Evolutionary conservation across 64 coral and sea anemone species (phyloP).

Genomic region (Montipora sp.): DNA sequence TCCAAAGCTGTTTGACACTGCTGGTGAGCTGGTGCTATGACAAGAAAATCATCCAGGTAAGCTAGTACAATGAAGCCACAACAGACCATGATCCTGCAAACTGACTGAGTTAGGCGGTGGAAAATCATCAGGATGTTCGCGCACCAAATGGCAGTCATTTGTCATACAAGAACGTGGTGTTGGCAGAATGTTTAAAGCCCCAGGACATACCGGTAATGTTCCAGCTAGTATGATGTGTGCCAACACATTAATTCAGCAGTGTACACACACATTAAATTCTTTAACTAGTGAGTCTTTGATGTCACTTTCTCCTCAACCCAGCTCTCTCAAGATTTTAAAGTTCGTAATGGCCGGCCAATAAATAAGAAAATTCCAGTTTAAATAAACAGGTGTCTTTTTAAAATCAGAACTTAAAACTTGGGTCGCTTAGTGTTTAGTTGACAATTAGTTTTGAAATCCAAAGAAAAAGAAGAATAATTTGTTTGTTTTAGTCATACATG

Average conservation of each 20-base stretch:
- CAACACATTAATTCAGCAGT: slow-evolving; percentile 36
- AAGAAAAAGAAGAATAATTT: no score
- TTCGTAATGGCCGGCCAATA: background rate
- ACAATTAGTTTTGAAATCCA: background rate
- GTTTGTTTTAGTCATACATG: no score
- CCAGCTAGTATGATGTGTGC: slow-evolving; percentile 40
- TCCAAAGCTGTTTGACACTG: background rate
- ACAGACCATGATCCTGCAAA: slow-evolving; percentile 14
- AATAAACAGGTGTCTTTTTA: background rate
- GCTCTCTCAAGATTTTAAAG: no score
- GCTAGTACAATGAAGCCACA: background rate
- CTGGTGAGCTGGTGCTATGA: background rate
- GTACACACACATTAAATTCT: no score
- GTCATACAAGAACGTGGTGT: slow-evolving; percentile 36
- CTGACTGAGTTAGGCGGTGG: background rate
- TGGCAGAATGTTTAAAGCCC: background rate
- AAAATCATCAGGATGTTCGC: slow-evolving; percentile 28
- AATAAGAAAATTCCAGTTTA: slow-evolving; percentile 16
- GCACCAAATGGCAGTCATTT: slow-evolving; percentile 37
- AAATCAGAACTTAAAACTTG: no score
- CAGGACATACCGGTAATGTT: slow-evolving; percentile 37
- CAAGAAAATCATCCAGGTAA: slow-evolving; percentile 56
- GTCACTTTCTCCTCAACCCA: no score
- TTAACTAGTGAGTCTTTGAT: no score
- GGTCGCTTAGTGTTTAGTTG: background rate